Evolutionary conservation across 2,113 vertebrate genomes (phyloP).

Genomic region (Picathartes gymnocephalus): DNA sequence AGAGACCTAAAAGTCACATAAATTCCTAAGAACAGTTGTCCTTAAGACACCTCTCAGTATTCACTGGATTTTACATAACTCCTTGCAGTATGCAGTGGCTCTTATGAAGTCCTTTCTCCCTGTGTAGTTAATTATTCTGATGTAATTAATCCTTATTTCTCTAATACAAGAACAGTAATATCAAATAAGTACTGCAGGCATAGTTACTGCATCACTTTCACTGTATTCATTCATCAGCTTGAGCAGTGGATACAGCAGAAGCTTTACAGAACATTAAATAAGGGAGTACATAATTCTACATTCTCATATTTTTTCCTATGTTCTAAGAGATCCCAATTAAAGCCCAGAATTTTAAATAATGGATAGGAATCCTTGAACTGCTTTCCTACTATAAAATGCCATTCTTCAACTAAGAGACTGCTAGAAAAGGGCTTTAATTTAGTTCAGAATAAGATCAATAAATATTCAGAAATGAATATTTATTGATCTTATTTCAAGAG

Average conservation of each 20-base stretch:
- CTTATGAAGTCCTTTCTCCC: background rate
- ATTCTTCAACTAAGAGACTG: background rate
- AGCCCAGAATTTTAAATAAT: background rate
- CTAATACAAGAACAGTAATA: background rate
- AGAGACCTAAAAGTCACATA: background rate
- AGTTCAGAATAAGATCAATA: too few species aligned
- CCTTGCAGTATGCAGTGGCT: background rate
- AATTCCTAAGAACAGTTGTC: background rate
- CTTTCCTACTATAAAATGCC: background rate
- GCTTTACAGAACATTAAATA: background rate
- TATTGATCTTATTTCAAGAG: background rate
- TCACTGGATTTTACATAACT: background rate
- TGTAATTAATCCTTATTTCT: background rate
- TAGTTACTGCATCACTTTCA: background rate
- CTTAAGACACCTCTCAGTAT: background rate
- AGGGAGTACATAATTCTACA: background rate
- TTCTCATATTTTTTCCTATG: background rate
- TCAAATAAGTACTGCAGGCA: background rate
- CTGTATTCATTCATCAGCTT: background rate
- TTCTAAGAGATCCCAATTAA: background rate
- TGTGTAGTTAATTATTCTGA: background rate
- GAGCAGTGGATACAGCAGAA: background rate
- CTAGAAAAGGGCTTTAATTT: background rate
- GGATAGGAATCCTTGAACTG: background rate
- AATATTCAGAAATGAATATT: background rate